Base-by-base conservation (phyloP, 1,140 invertebrate genomes). In the Littorina saxatilis region DNA sequence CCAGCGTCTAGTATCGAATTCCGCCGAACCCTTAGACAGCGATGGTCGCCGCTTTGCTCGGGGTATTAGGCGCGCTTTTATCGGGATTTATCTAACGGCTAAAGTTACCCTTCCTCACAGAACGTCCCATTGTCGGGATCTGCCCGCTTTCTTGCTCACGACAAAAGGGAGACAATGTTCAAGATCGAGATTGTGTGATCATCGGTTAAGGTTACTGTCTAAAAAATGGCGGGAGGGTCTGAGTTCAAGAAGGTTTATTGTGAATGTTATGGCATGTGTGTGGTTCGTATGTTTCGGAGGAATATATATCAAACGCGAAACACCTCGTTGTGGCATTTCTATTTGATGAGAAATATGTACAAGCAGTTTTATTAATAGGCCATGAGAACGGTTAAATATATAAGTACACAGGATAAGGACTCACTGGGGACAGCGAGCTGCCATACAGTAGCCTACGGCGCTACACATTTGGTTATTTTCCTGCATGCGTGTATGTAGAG, bases 181-280 rank as follows among this genome's bases (percentile, higher is more conserved):
- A 17, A 47, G 39, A 73, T 73, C 23, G 50, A 73, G 70, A 23
- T 11, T 73, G 70, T 73, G 39, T 73, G 70, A 47, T 73, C 43
- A 73, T 68, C 70, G 70, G 70, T 73, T 73, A 50, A 73, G 40
- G 39, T 73, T 73, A 47, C 70, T 73, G 27, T 73, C n/a, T 47
- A 47, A 47, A 47, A 17, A 9, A 9, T 47, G n/a, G n/a, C n/a
- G n/a, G n/a, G n/a, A n/a, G n/a, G n/a, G n/a, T 5, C 20, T 2
- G 39, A 32, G 23, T n/a, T 9, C n/a, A n/a, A n/a, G n/a, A n/a
- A n/a, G n/a, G n/a, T n/a, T n/a, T n/a, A n/a, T n/a, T n/a, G n/a
- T n/a, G 70, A 50, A 27, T 68, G 63, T 17, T 35, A 7, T 35
- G 68, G 27, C 13, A 20, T 43, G 23, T 35, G 66, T 68, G 17